These are phyloP conservation scores for Telenomus remus DNA, from an alignment of 1,140 invertebrate species.

Conservation along the genomic window DNA sequence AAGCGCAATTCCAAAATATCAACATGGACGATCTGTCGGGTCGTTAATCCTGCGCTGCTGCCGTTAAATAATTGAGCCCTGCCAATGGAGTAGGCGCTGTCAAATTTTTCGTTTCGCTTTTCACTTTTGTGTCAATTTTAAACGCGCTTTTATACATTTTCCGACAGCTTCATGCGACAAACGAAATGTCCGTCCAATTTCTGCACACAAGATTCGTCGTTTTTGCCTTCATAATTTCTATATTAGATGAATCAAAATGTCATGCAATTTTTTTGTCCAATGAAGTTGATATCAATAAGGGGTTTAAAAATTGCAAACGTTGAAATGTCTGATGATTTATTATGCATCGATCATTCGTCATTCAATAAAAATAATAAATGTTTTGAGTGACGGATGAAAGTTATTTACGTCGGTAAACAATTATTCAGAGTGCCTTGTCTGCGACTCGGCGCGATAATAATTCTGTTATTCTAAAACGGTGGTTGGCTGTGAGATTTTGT, in stretches of 20 bases:
- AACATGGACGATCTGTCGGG: slow-evolving; percentile 24
- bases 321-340: not conserved
- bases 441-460: slow-evolving; percentile 51
- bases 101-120: too few relatives aligned
- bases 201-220: too few relatives aligned
- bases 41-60: slow-evolving; percentile 22
- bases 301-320: too few relatives aligned
- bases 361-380: slow-evolving; percentile 42
- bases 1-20: slow-evolving; percentile 34
- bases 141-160: too few relatives aligned
- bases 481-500: slow-evolving; percentile 48
- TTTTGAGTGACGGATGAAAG: slow-evolving; percentile 28
- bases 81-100: slow-evolving; percentile 17
- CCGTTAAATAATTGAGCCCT: slow-evolving; percentile 39
- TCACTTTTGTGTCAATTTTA: too few relatives aligned
- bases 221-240: too few relatives aligned
- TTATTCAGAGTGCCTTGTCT: slow-evolving; percentile 54
- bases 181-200: too few relatives aligned
- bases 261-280: too few relatives aligned
- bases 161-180: too few relatives aligned
- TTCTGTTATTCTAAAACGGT: slow-evolving; percentile 48
- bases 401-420: slow-evolving; percentile 52
- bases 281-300: too few relatives aligned
- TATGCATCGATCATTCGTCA: slow-evolving; percentile 20
- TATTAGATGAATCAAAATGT: too few relatives aligned